Evolutionary conservation across 2,888 invertebrate species (phyloP).

Genomic region (Megastigmus dorsalis): DNA sequence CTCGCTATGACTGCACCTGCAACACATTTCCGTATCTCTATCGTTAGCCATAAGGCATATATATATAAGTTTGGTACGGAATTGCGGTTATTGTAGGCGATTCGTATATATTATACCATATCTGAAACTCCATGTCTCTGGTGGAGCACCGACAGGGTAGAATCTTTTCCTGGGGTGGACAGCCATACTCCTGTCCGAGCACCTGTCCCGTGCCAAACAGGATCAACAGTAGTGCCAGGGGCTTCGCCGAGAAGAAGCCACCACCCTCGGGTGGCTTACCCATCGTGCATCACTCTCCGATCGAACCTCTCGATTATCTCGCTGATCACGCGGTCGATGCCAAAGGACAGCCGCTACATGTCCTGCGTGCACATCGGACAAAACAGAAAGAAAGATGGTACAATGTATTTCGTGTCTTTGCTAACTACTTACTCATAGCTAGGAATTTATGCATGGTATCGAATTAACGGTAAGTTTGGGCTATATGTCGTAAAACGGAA

Average conservation of each 20-base stretch:
- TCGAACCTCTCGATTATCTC: background rate
- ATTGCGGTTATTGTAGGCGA: background rate
- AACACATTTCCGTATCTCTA: no score
- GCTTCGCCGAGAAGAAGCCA: no score
- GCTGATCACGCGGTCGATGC: background rate
- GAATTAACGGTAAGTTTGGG: no score
- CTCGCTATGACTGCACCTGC: conserved; percentile 94
- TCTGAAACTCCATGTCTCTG: conserved; percentile 86
- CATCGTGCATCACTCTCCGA: conserved; percentile 68
- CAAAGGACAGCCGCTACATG: conserved; percentile 34
- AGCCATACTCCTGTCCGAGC: conserved; percentile 73
- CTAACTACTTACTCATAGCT: no score
- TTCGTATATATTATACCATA: conserved; percentile 79
- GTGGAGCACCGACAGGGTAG: conserved; percentile 88
- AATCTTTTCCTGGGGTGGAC: conserved; percentile 86
- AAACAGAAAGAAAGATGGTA: background rate
- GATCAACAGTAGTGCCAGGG: no score
- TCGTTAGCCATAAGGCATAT: background rate
- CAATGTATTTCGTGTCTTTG: no score
- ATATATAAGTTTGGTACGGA: background rate
- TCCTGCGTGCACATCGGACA: background rate
- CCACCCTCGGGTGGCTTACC: conserved; percentile 68
- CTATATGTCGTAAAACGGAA: no score
- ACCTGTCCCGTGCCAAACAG: conserved; percentile 3
- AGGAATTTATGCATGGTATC: no score